A percentile compares a stretch with the other conserved stretches of the same genome.
Evolutionary conservation across 1,140 invertebrate species (phyloP).

Genomic region (Zaprionus inermis): DNA sequence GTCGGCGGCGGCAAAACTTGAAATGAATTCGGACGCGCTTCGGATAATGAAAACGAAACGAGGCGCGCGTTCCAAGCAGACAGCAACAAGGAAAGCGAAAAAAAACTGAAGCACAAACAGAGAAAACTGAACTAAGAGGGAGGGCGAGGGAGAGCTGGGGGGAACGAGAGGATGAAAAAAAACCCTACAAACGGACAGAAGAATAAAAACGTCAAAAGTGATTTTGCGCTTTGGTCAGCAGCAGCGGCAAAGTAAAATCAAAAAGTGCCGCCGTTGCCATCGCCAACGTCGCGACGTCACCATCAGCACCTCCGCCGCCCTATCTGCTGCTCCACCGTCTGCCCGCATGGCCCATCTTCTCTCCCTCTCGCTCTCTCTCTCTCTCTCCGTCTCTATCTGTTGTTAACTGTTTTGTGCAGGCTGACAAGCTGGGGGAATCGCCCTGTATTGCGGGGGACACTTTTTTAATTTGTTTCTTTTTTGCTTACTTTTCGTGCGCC

Average conservation of each 20-base stretch:
- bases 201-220: slow-evolving; percentile 82
- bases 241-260: slow-evolving; percentile 71
- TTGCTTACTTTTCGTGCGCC: slow-evolving; percentile 23
- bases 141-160: neutral
- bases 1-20: slow-evolving; percentile 69
- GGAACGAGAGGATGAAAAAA: slow-evolving; percentile 10
- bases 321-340: slow-evolving; percentile 31
- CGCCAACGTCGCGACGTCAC: slow-evolving; percentile 18
- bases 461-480: slow-evolving; percentile 59
- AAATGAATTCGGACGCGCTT: slow-evolving; percentile 77
- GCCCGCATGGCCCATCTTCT: neutral
- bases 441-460: neutral
- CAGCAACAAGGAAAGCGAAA: slow-evolving; percentile 22
- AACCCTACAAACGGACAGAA: slow-evolving; percentile 59
- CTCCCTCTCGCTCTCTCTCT: neutral
- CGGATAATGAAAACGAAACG: slow-evolving; percentile 81
- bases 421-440: neutral
- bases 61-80: slow-evolving; percentile 66
- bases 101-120: slow-evolving; percentile 30
- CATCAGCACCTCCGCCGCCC: slow-evolving; percentile 56
- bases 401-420: slow-evolving; percentile 58
- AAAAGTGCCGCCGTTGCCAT: slow-evolving; percentile 59
- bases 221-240: slow-evolving; percentile 77
- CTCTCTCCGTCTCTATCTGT: too few relatives aligned
- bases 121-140: slow-evolving; percentile 7